phyloP scores from a whole-genome alignment of 2,797 vertebrate species.

The Emydoidea blandingii region DNA sequence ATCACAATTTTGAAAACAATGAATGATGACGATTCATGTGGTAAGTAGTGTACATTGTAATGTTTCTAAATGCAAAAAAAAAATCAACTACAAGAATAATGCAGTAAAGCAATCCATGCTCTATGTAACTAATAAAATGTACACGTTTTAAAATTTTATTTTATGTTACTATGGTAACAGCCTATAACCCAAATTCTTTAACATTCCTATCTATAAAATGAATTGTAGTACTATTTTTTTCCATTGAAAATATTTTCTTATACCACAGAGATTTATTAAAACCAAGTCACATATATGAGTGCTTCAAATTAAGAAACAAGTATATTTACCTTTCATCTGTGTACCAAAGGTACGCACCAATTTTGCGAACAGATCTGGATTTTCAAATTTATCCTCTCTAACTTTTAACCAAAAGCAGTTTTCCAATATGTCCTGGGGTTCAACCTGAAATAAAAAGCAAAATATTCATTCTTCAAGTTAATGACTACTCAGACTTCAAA shows the following conservation, averaged over 20 bases:
- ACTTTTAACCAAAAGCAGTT: constrained; percentile 99
- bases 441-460: constrained; percentile 87
- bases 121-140: neutral
- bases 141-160: neutral
- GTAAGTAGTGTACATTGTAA: neutral
- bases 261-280: neutral
- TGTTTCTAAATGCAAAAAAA: neutral
- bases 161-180: neutral
- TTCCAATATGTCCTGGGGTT: constrained; percentile 95
- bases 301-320: neutral
- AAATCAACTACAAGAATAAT: neutral
- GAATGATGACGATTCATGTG: neutral
- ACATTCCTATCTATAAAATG: neutral
- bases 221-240: neutral
- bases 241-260: neutral
- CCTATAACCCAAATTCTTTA: neutral
- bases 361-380: constrained; percentile 92
- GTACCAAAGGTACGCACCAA: constrained; percentile 92
- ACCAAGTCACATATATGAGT: neutral
- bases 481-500: neutral
- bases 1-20: neutral
- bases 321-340: constrained; percentile 91
- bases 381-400: constrained; percentile 96
- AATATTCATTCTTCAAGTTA: neutral
- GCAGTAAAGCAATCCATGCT: neutral